Conservation (phyloP, 2,797 vertebrate genomes). For the Halcyon smyrnensis region DNA sequence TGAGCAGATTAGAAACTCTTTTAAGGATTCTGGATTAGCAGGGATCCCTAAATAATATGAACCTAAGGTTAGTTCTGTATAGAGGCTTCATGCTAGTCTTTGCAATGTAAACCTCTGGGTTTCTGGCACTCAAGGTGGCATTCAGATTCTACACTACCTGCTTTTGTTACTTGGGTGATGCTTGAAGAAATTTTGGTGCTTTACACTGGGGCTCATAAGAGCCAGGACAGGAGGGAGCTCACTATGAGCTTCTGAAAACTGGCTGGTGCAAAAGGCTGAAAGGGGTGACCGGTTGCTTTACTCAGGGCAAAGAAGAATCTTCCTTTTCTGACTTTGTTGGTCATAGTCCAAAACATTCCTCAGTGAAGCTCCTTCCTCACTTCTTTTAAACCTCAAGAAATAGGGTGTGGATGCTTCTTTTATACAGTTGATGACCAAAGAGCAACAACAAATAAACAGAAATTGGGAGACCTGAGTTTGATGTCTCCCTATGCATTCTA, state of each 20-base stretch:
- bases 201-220: background rate
- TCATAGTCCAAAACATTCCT: background rate
- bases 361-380: background rate
- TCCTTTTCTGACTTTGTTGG: background rate
- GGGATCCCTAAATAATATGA: background rate
- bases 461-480: background rate
- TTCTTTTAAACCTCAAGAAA: background rate
- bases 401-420: background rate
- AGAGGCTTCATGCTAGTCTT: background rate
- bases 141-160: background rate
- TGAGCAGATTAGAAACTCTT: slow-evolving; percentile 36
- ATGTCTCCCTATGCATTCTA: background rate
- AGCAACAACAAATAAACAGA: background rate
- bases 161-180: background rate
- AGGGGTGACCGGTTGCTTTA: background rate
- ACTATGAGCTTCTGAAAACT: background rate
- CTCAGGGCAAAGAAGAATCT: background rate
- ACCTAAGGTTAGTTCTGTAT: slow-evolving; percentile 6
- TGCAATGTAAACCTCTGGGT: background rate
- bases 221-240: background rate
- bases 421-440: rapidly evolving
- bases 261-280: background rate
- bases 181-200: background rate
- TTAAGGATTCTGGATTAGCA: slow-evolving; percentile 39
- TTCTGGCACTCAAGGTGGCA: background rate